Base-by-base conservation (phyloP, 2,113 vertebrate genomes). In the Theristicus caerulescens region DNA sequence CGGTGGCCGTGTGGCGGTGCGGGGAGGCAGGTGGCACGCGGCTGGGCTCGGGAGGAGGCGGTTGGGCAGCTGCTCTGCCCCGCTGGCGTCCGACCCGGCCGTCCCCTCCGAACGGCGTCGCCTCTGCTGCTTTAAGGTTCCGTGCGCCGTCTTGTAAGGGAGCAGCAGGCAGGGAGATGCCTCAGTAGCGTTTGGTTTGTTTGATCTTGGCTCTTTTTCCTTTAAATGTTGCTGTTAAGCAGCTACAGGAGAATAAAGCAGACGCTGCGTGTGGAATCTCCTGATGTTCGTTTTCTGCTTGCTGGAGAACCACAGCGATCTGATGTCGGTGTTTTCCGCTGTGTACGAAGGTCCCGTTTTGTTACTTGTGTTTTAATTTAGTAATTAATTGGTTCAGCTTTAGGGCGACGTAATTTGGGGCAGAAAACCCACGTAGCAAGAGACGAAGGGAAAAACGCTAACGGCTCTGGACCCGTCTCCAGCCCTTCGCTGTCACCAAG, bases 171-270 rank as follows among this genome's bases (percentile, higher is more conserved):
- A 21, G 38, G 55, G 54, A 18, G 11, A 19, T 6, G 46, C n/a
- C 26, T 7, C 0, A 9, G 3, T 1, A 6, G 19, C 5, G 0
- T 6, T 13, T 5, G 47, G 1, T 61, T 51, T 9, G 54, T 2
- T 44, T 55, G 16, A 5, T 34, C 18, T 32, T 26, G 7, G 29
- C 25, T 57, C 65, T 34, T 54, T 24, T 31, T 15, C 6, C 88
- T n/a, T 64, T 12, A 18, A 3, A 4, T 27, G 7, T 52, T 5
- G 52, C 46, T 32, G 20, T 38, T 19, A 1, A 46, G 73, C 9
- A 58, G 49, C 61, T 46, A 3, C 32, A 16, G 55, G 61, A 62
- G 83, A 49, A 38, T 1, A 3, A n/a, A 29, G 52, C 8, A 11
- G 13, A 13, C 1, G 42, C 27, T 8, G 2, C 4, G 4, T 6